Conservation (phyloP, 2,113 vertebrate species). For the Bambusicola thoracicus region DNA sequence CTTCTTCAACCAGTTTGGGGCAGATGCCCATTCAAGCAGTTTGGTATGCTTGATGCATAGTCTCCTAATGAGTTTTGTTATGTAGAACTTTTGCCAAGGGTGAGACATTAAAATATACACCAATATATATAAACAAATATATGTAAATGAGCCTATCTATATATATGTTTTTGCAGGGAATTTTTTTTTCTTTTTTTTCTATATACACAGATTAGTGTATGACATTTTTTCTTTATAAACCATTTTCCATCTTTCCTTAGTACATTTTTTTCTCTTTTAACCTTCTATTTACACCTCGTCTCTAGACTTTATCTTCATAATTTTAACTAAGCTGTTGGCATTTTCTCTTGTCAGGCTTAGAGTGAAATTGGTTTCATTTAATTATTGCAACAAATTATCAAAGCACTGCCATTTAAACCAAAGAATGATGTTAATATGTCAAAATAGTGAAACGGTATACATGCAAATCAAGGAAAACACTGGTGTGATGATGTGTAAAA, state of each 20-base stretch:
- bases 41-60: not conserved
- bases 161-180: not conserved
- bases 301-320: not conserved
- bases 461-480: not conserved
- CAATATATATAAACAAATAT: accelerated
- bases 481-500: not conserved
- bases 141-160: not conserved
- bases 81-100: not conserved
- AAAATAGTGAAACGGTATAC: not conserved
- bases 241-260: not conserved
- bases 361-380: conserved; percentile 45
- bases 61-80: not conserved
- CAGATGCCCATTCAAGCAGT: not conserved
- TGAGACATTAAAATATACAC: not conserved
- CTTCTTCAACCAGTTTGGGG: not conserved
- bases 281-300: not conserved
- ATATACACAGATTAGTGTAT: accelerated
- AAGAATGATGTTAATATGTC: conserved; percentile 2
- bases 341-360: conserved; percentile 42
- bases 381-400: conserved; percentile 37
- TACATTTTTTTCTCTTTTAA: not conserved
- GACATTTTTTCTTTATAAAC: not conserved
- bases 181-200: not conserved
- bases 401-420: not conserved
- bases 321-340: conserved; percentile 35